Conservation (phyloP, 2,888 invertebrate genomes). For the Drosophila hamatofila region DNA sequence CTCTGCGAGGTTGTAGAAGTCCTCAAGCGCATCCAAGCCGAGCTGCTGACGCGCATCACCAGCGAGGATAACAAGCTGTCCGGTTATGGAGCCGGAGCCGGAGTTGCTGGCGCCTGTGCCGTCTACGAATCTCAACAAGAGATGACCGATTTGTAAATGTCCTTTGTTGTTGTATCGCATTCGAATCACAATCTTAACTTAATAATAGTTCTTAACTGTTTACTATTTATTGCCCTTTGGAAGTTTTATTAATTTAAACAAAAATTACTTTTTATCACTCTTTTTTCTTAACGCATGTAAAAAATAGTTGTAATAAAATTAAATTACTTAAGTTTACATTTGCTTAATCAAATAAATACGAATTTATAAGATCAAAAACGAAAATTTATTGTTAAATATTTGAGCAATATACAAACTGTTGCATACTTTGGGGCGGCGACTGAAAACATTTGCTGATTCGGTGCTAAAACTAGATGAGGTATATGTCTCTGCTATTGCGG, state of each 20-base stretch:
- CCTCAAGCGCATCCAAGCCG: constrained; percentile 83
- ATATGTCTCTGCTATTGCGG: not conserved
- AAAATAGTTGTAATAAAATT: constrained; percentile 51
- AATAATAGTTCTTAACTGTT: constrained; percentile 46
- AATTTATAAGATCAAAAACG: constrained; percentile 45
- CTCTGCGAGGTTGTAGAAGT: constrained; percentile 83
- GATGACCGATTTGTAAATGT: constrained; percentile 83
- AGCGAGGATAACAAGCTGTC: constrained; percentile 65
- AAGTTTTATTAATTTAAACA: constrained; percentile 53
- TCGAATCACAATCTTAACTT: constrained; percentile 48
- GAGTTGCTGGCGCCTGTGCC: constrained; percentile 40
- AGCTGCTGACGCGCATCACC: constrained; percentile 81
- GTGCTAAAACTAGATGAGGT: not conserved
- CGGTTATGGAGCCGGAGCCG: constrained; percentile 12
- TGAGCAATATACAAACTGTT: not conserved
- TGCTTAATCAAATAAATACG: constrained; percentile 45
- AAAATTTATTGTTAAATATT: not conserved
- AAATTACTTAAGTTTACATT: constrained; percentile 22
- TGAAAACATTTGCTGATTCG: not conserved
- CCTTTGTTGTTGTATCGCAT: constrained; percentile 55
- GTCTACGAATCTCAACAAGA: constrained; percentile 82
- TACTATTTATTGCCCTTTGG: constrained; percentile 59
- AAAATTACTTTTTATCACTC: constrained; percentile 37
- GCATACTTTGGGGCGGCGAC: not conserved
- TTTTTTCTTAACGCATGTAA: constrained; percentile 60